Base-by-base conservation (phyloP, 1,140 invertebrate species). In the Zophobas atratus region DNA sequence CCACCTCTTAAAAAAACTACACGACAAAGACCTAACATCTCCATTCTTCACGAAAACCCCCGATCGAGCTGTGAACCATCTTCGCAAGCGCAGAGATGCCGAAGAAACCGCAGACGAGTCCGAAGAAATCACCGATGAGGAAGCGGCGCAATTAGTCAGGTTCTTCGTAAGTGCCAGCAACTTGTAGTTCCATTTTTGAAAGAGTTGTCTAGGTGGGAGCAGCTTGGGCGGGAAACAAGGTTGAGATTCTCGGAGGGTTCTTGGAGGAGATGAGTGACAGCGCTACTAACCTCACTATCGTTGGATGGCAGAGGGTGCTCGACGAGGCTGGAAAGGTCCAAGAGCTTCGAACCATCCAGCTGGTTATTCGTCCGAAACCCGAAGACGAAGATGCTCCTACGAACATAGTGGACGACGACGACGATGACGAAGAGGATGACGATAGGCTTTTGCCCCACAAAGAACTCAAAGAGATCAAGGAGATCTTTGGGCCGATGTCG, bases 321-420 rank as follows among this genome's bases (percentile, higher is more conserved):
- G 39, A 53, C 32, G 49, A 53, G 3, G 33, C 33, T 2, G 71
- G 71, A 4, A 49, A 55, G 36, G 36, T 43, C 36, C 2, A 53
- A 34, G 5, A 73, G 36, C 2, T 55, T 6, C n/a, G 5, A 32
- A 73, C 71, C n/a, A 6, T 73, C 0, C 49, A 73, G 36, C 35
- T 73, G 35, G 51, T 73, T 1, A 56, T 73, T 56, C 71, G 51
- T 32, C 71, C 71, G 39, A 73, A 73, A 49, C 70, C 70, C 1
- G 70, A 53, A 49, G 39, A 41, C 0, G 70, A 72, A n/a, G 4
- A 41, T 1, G 34, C 46, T 2, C 39, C n/a, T n/a, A 72, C 46
- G n/a, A 6, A 56, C 35, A 38, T 35, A 20, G 51, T 35, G 4
- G 34, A 55, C 1, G 71, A 73, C 32, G 71, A 73, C 20, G 55